Evolutionary conservation across 92 coral and sea anemone species (phyloP).

Genomic region (Blastomussa wellsi): DNA sequence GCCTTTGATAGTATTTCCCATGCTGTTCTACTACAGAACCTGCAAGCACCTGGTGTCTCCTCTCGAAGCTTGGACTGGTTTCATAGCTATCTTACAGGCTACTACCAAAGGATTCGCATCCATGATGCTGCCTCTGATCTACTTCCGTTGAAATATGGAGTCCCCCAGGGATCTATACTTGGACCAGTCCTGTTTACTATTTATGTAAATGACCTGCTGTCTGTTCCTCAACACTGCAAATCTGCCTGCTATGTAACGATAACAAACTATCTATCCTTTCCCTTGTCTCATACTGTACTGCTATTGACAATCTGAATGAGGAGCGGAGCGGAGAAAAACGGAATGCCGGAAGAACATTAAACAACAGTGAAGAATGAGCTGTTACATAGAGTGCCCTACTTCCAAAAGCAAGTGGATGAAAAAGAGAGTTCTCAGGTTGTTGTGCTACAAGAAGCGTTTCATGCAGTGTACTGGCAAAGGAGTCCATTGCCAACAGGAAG

Average conservation of each 20-base stretch:
- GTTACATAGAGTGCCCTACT: conserved; percentile 43
- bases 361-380: conserved; percentile 46
- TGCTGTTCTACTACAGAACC: conserved; percentile 4
- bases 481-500: conserved; percentile 51
- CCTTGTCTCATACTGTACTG: neutral
- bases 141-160: too few relatives aligned
- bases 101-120: conserved; percentile 35
- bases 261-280: neutral
- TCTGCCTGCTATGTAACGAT: neutral
- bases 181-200: conserved; percentile 51
- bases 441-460: conserved; percentile 45
- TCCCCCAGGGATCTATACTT: conserved; percentile 38
- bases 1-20: conserved; percentile 36
- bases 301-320: neutral
- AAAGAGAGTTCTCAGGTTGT: conserved; percentile 30
- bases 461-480: conserved; percentile 52
- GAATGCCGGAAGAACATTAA: conserved; percentile 46
- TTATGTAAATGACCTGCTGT: conserved; percentile 36
- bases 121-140: conserved; percentile 36
- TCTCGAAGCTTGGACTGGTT: conserved; percentile 16
- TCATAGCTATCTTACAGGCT: conserved; percentile 33
- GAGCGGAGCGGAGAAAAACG: too few relatives aligned
- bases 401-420: conserved; percentile 43
- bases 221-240: conserved; percentile 13
- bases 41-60: neutral